Base-by-base conservation (phyloP, 2,113 vertebrate species). In the Caranx ignobilis region DNA sequence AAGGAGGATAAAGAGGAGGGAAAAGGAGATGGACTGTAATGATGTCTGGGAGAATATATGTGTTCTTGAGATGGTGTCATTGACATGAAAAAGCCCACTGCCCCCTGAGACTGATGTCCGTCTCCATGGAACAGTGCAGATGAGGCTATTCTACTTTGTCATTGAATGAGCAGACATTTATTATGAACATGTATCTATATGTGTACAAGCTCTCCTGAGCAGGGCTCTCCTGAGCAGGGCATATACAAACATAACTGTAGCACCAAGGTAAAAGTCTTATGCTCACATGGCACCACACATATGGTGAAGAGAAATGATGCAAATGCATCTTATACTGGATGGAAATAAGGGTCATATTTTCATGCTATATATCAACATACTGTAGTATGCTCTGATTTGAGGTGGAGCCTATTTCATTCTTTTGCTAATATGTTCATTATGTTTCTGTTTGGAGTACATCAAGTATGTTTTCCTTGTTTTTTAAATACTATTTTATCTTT, bases 21-120 rank as follows among this genome's bases (percentile, higher is more conserved):
- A 10, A 16, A 16, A 31, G 16, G n/a, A 77, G 47, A 76, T 71
- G n/a, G 50, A 45, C 45, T 69, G 39, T 88, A 75, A 71, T 68
- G 63, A 54, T 64, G 54, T 76, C 55, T 59, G 39, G 10, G 39
- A 48, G 64, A 76, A 66, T 73, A 34, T 60, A 31, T 54, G 62
- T 77, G 74, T 75, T 63, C 31, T 50, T 41, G 39, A 63, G 63
- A 76, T 52, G 19, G 59, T 75, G 72, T 81, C 74, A 66, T 75
- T 82, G 79, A 81, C 45, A 76, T 66, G 35, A 77, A 74, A 52
- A 74, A 67, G 63, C 62, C 13, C 35, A 47, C 34, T 85, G 79
- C 89, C 75, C 76, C 50, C 50, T 18, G 11, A 71, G 66, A 87
- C 65, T 84, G 39, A 65, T 77, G 35, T 1, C 1, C 41, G 26